Percentiles rank a stretch among this genome's conserved stretches.
Evolutionary conservation across 2,797 vertebrate genomes (phyloP).

Genomic region (Zenarchopterus dispar): DNA sequence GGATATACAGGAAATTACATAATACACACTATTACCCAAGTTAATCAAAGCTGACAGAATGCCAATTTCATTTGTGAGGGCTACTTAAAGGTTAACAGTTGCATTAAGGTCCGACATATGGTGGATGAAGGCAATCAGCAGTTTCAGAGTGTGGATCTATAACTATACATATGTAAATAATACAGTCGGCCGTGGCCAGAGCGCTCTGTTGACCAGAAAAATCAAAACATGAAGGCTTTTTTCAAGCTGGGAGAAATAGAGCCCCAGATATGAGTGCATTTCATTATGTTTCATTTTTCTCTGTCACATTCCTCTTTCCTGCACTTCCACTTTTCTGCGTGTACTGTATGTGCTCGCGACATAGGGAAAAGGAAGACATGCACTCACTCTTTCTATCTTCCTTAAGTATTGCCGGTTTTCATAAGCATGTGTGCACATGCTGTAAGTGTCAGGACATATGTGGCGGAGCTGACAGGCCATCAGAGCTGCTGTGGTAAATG

Average conservation of each 20-base stretch:
- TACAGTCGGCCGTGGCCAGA: conserved; percentile 39
- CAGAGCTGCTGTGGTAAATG: conserved; percentile 70
- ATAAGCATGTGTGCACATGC: conserved; percentile 10
- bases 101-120: conserved; percentile 66
- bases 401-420: conserved; percentile 2
- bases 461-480: conserved; percentile 69
- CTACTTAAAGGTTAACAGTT: conserved; percentile 76
- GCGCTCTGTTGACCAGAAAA: conserved; percentile 18
- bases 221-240: conserved; percentile 29
- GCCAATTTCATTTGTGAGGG: conserved; percentile 74
- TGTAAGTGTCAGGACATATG: conserved; percentile 36
- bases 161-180: conserved; percentile 67
- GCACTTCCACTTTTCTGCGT: conserved; percentile 14
- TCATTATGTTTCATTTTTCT: conserved; percentile 49
- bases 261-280: conserved; percentile 48
- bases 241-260: conserved; percentile 29
- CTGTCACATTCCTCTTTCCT: conserved; percentile 5
- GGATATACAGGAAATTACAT: conserved; percentile 53
- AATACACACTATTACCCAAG: conserved; percentile 33
- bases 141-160: conserved; percentile 63
- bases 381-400: neutral
- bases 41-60: conserved; percentile 63
- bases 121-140: conserved; percentile 64
- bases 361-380: neutral
- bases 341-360: conserved; percentile 14